phyloP scores from a whole-genome alignment of 2,113 vertebrate species.

The Phylloscopus whistleri region DNA sequence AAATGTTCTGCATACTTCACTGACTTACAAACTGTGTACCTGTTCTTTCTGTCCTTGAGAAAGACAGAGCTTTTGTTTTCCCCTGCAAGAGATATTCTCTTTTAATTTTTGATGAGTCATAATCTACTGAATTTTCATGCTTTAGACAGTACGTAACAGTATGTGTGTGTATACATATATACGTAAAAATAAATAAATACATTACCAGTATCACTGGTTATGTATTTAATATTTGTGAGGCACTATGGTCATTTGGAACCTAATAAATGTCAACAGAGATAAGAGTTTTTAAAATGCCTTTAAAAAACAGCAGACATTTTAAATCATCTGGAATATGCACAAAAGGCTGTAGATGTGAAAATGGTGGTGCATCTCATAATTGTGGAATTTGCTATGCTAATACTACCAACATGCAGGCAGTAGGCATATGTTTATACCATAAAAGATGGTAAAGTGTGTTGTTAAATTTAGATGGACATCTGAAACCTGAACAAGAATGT shows the following conservation, averaged over 20 bases:
- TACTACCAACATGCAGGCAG: neutral
- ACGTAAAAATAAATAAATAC: neutral
- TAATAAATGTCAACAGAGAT: neutral
- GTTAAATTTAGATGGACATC: neutral
- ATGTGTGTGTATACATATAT: neutral
- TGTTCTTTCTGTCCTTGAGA: neutral
- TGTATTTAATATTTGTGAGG: neutral
- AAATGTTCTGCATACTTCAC: neutral
- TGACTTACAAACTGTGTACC: neutral
- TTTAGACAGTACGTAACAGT: neutral
- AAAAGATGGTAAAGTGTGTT: neutral
- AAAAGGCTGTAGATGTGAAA: neutral
- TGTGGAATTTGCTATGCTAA: neutral
- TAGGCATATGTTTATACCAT: neutral
- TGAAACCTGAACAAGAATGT: neutral
- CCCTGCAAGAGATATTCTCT: neutral
- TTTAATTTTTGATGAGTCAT: neutral
- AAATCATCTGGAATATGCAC: neutral
- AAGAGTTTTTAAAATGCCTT: neutral
- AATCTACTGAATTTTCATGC: neutral
- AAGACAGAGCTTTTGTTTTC: neutral
- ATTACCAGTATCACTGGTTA: neutral
- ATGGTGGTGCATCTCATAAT: neutral
- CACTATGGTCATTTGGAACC: neutral
- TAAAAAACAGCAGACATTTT: neutral